Conservation (phyloP, 2,888 invertebrate genomes). For the Drosophila algonquin region DNA sequence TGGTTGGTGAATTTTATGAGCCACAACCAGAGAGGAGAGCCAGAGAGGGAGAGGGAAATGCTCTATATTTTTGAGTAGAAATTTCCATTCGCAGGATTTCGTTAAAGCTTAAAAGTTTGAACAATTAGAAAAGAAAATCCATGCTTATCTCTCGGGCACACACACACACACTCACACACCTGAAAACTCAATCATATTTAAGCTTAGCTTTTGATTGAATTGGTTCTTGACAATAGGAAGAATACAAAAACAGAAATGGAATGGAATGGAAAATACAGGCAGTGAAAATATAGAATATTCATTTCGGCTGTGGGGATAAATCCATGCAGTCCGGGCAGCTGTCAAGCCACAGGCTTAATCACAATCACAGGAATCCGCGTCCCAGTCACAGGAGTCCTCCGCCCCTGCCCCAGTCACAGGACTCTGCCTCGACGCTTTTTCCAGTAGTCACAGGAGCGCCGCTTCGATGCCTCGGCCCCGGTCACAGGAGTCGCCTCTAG, state of each 20-base stretch:
- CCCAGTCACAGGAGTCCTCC: slow-evolving; percentile 22
- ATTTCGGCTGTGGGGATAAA: slow-evolving; percentile 40
- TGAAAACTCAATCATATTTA: slow-evolving; percentile 5
- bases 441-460: not conserved
- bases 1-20: slow-evolving; percentile 45
- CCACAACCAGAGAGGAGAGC: not conserved
- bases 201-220: slow-evolving; percentile 26
- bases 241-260: slow-evolving; percentile 16
- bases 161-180: not conserved
- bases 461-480: not conserved
- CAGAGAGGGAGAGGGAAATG: no score
- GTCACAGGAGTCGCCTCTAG: not conserved
- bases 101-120: slow-evolving; percentile 9
- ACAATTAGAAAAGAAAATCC: slow-evolving; percentile 26
- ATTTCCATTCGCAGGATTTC: not conserved
- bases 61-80: slow-evolving; percentile 7
- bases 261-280: slow-evolving; percentile 7
- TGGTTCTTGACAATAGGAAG: slow-evolving; percentile 17
- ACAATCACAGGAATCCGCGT: slow-evolving; percentile 25
- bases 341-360: slow-evolving; percentile 44
- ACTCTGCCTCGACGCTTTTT: not conserved
- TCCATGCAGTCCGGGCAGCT: slow-evolving; percentile 19
- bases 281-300: slow-evolving; percentile 37
- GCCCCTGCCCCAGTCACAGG: slow-evolving; percentile 22
- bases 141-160: slow-evolving; percentile 23